phyloP scores from a whole-genome alignment of 2,113 vertebrate species.

The Melanostigma gelatinosum region DNA sequence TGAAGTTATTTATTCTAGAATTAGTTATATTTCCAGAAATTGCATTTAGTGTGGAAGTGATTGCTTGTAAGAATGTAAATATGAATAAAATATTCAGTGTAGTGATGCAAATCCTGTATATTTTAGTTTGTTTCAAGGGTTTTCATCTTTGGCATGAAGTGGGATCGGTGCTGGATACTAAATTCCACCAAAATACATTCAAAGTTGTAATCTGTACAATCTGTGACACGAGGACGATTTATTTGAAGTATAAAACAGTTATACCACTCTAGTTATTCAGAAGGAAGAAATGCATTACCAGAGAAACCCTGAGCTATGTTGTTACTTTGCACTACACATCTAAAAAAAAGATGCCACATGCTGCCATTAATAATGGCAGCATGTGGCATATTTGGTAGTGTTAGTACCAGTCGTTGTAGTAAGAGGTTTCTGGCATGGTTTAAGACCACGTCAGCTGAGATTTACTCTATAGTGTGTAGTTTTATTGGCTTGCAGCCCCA shows the following conservation, averaged over 20 bases:
- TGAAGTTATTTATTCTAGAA: background rate
- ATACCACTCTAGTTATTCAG: background rate
- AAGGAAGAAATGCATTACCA: background rate
- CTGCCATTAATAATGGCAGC: constrained; percentile 48
- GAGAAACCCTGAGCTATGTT: background rate
- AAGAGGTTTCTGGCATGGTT: constrained; percentile 66
- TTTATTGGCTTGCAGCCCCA: constrained; percentile 71
- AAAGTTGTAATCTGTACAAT: background rate
- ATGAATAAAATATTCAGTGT: background rate
- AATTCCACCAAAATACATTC: background rate
- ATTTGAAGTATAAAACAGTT: background rate
- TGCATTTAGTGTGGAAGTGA: background rate
- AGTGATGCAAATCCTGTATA: background rate
- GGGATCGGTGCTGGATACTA: background rate
- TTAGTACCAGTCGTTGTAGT: constrained; percentile 63
- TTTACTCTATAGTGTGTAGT: constrained; percentile 68
- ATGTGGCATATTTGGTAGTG: constrained; percentile 45
- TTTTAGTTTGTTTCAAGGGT: background rate
- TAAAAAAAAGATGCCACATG: constrained; percentile 16
- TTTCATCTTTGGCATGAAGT: background rate
- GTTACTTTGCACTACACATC: background rate
- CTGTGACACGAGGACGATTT: background rate
- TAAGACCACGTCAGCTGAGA: constrained; percentile 76
- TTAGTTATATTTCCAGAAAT: background rate
- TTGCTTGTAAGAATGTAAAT: background rate